Conservation (phyloP, 2,113 vertebrate species). For the Baryphthengus martii region DNA sequence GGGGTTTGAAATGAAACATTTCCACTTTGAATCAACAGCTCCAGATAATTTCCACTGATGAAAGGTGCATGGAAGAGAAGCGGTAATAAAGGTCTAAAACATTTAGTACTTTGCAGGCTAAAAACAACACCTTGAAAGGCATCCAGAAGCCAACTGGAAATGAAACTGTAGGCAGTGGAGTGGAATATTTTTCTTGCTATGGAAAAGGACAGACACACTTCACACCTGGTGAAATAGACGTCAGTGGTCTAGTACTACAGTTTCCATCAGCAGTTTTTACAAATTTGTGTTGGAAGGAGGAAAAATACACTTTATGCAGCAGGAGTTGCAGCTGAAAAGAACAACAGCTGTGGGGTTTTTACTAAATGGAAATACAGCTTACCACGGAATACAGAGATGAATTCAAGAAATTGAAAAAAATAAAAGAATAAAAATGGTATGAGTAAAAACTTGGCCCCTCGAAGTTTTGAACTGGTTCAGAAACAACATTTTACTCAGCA, state of each 20-base stretch:
- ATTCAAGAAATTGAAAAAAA: not conserved
- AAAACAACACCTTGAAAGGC: not conserved
- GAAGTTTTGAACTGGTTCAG: not conserved
- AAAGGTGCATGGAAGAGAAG: not conserved
- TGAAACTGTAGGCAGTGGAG: not conserved
- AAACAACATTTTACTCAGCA: not conserved
- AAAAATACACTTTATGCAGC: not conserved
- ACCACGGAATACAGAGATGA: not conserved
- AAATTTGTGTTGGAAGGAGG: not conserved
- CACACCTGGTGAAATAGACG: not conserved
- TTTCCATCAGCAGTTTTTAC: not conserved
- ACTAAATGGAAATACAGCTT: not conserved
- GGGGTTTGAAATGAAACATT: not conserved
- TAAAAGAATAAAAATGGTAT: too few species aligned
- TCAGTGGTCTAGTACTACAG: not conserved
- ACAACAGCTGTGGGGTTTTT: not conserved
- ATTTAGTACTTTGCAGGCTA: not conserved
- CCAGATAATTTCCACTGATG: not conserved
- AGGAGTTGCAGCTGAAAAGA: not conserved
- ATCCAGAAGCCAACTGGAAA: not conserved
- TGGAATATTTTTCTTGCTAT: not conserved
- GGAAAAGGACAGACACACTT: not conserved
- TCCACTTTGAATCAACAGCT: not conserved
- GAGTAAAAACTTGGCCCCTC: not conserved
- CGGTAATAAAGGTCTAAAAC: not conserved